Evolutionary conservation across 2,888 invertebrate genomes (phyloP).

Genomic region (Ochropleura plecta): DNA sequence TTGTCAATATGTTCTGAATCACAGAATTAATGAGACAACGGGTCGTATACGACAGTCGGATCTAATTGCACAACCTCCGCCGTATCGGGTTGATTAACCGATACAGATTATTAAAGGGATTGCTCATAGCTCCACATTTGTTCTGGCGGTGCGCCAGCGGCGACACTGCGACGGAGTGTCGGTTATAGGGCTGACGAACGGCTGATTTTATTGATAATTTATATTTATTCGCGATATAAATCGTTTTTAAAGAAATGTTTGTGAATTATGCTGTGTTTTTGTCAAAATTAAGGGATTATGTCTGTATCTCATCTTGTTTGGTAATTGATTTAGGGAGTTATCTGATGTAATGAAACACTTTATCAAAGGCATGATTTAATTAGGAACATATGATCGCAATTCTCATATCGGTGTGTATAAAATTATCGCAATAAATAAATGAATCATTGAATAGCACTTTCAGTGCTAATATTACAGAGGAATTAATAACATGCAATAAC

Average conservation of each 20-base stretch:
- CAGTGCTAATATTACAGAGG: slow-evolving; percentile 3
- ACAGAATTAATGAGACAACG: slow-evolving; percentile 63
- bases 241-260: slow-evolving; percentile 40
- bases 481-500: background rate
- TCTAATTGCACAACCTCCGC: slow-evolving; percentile 80
- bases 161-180: slow-evolving; percentile 71
- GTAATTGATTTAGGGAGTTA: background rate
- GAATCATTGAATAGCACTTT: slow-evolving; percentile 2
- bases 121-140: slow-evolving; percentile 85
- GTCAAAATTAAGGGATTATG: background rate
- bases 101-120: slow-evolving; percentile 86
- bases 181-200: slow-evolving; percentile 58
- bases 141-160: slow-evolving; percentile 83
- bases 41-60: slow-evolving; percentile 61
- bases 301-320: background rate
- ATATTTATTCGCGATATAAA: slow-evolving; percentile 45
- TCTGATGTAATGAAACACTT: background rate
- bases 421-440: slow-evolving; percentile 2
- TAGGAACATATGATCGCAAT: background rate
- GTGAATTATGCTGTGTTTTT: background rate
- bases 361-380: background rate
- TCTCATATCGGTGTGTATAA: background rate
- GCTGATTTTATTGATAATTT: slow-evolving; percentile 42
- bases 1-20: slow-evolving; percentile 55
- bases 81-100: slow-evolving; percentile 88